Evolutionary conservation across 1,140 invertebrate species (phyloP), one percentile per base, ranked within the genome.

Genomic region (Colletes latitarsis): DNA sequence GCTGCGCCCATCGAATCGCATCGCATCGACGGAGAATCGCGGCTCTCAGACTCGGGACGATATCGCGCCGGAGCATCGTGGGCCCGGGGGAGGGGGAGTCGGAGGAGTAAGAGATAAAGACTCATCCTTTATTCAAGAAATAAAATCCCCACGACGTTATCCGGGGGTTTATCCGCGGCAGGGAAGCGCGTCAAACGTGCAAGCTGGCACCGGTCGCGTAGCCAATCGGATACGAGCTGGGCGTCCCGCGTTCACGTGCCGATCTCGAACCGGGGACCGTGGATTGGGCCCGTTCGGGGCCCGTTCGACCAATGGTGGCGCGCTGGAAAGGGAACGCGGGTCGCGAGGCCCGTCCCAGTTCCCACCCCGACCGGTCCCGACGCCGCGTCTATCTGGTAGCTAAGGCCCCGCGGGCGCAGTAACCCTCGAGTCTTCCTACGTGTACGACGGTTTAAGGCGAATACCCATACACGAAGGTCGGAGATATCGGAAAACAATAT

Each of bases 361-460:
- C 89, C 84, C 88, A 88, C 83, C 82, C 79, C 52, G 67, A 30
- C n/a, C 76, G 14, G 57, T 57, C 72, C 55, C 39, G 68, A 58
- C 43, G 75, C 71, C 83, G 82, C 82, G 89, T 90, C 89, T 92
- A 90, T 91, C 91, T 92, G 90, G 92, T 93, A 93, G 92, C 91
- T 90, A 92, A 93, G 92, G 92, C 92, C 92, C 92, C 88, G 91
- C 92, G 92, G 93, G 93, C 93, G 88, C 92, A 93, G 93, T 93
- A 92, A 93, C 92, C 93, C 92, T 92, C 92, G 89, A 93, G 93
- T 93, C 90, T 90, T 93, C 92, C 90, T 92, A 64, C 84, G 86
- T 79, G 89, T 90, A 90, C 92, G 92, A 93, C 92, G 92, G 91
- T 92, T 92, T 89, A 86, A 91, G 88, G 82, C 82, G 87, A 85